phyloP scores from a whole-genome alignment of 2,113 vertebrate genomes.

The Proterorhinus semilunaris region DNA sequence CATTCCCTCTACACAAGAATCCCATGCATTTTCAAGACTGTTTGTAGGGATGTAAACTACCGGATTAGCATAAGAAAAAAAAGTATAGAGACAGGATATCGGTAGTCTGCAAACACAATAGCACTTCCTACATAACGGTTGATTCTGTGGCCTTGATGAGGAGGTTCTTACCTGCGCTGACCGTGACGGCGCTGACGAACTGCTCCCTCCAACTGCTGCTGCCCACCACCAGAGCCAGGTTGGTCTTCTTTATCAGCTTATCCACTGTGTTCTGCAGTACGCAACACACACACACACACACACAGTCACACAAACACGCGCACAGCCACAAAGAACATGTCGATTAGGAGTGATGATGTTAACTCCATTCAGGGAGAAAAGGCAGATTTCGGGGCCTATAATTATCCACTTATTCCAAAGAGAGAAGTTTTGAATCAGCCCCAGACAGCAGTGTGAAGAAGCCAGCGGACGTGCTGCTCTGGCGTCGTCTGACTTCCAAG shows the following conservation, averaged over 20 bases:
- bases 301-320: conserved; percentile 14
- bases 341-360: conserved; percentile 45
- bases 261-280: conserved; percentile 79
- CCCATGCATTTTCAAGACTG: too few species aligned
- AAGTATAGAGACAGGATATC: too few species aligned
- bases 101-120: too few species aligned
- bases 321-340: conserved; percentile 18
- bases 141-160: neutral
- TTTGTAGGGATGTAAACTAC: too few species aligned
- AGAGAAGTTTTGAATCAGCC: conserved; percentile 1
- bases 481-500: conserved; percentile 12
- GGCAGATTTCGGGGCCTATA: conserved; percentile 25
- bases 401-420: neutral
- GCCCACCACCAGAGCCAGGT: conserved; percentile 83
- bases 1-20: too few species aligned
- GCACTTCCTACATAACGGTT: too few species aligned
- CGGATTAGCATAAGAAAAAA: too few species aligned
- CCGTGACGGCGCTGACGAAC: conserved; percentile 83
- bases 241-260: conserved; percentile 86
- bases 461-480: neutral
- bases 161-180: conserved; percentile 77
- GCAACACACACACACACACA: conserved; percentile 47
- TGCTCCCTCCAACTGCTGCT: conserved; percentile 87
- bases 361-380: conserved; percentile 22
- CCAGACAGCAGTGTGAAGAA: conserved; percentile 7